phyloP scores from a whole-genome alignment of 2,113 vertebrate genomes.

The Psittacus erithacus region DNA sequence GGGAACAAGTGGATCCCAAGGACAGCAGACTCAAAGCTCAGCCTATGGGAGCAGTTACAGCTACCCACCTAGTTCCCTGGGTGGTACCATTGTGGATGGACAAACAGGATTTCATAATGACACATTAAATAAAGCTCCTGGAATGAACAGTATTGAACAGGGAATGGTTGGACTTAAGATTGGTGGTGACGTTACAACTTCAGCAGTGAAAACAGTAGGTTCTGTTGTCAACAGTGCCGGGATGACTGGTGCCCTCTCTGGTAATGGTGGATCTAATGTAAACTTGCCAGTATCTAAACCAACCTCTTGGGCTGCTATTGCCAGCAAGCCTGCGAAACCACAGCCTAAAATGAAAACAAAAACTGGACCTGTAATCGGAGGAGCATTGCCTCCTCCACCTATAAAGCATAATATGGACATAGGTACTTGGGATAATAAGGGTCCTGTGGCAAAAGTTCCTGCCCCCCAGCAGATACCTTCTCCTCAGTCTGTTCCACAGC shows the following conservation, averaged over 20 bases:
- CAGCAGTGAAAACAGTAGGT: conserved; percentile 88
- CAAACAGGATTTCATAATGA: conserved; percentile 94
- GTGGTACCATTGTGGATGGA: conserved; percentile 92
- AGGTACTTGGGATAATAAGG: conserved; percentile 96
- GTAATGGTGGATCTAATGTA: conserved; percentile 83
- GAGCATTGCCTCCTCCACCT: conserved; percentile 87
- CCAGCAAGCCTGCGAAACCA: conserved; percentile 92
- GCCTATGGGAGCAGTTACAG: conserved; percentile 94
- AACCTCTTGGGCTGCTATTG: conserved; percentile 94
- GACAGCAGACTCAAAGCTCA: conserved; percentile 92
- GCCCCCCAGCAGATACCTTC: conserved; percentile 76
- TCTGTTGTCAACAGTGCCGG: conserved; percentile 88
- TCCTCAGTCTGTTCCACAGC: conserved; percentile 73
- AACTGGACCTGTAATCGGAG: conserved; percentile 82
- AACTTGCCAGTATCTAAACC: conserved; percentile 89
- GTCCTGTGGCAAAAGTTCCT: conserved; percentile 86
- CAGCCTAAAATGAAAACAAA: conserved; percentile 91
- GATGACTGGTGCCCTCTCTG: conserved; percentile 82
- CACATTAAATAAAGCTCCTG: conserved; percentile 91
- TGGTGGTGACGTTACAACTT: conserved; percentile 85
- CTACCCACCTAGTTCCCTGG: conserved; percentile 92
- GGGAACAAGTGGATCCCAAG: conserved; percentile 92
- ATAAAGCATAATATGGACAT: conserved; percentile 99
- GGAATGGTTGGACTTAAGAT: conserved; percentile 95
- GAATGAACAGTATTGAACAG: conserved; percentile 95